These are phyloP conservation scores for Caenorhabditis becei DNA, from an alignment of 2,888 invertebrate genomes.

Conservation along the genomic window DNA sequence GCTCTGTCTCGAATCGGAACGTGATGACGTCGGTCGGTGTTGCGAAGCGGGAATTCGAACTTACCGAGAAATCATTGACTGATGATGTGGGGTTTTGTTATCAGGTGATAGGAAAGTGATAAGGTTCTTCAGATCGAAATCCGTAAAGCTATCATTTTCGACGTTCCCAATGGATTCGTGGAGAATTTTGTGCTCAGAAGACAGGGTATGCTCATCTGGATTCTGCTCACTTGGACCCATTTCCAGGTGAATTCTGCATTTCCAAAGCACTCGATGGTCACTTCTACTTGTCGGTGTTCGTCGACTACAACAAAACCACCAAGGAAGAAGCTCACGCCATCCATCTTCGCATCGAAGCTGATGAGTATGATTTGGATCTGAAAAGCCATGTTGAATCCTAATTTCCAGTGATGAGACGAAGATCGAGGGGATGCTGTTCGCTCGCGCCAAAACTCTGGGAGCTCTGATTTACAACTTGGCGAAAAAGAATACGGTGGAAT, in stretches of 20 bases:
- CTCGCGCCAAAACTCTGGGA: constrained; percentile 9
- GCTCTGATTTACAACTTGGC: constrained; percentile 19
- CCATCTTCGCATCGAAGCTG: constrained; percentile 8
- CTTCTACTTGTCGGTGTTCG: constrained; percentile 16
- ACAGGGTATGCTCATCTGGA: constrained; percentile 12
- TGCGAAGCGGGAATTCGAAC: constrained; percentile 17
- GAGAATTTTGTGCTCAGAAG: constrained; percentile 31
- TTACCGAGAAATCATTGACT: constrained; percentile 25
- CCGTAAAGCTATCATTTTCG: constrained; percentile 9
- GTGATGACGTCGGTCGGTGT: constrained; percentile 31
- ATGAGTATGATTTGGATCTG: neutral
- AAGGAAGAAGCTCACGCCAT: constrained; percentile 4
- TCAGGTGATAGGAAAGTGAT: too few relatives aligned
- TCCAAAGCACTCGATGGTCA: constrained; percentile 4
- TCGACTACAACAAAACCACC: neutral
- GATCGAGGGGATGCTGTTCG: constrained; percentile 30
- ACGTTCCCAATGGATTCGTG: constrained; percentile 24
- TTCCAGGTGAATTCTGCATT: constrained; percentile 35
- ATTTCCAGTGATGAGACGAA: constrained; percentile 20
- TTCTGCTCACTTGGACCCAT: too few relatives aligned
- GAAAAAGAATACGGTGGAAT: constrained; percentile 21
- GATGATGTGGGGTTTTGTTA: too few relatives aligned
- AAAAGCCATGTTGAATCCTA: neutral
- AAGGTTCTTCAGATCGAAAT: constrained; percentile 6
- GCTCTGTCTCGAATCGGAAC: too few relatives aligned